Base-by-base conservation (phyloP, 2,113 vertebrate species). In the Periophthalmodon schlosseri region DNA sequence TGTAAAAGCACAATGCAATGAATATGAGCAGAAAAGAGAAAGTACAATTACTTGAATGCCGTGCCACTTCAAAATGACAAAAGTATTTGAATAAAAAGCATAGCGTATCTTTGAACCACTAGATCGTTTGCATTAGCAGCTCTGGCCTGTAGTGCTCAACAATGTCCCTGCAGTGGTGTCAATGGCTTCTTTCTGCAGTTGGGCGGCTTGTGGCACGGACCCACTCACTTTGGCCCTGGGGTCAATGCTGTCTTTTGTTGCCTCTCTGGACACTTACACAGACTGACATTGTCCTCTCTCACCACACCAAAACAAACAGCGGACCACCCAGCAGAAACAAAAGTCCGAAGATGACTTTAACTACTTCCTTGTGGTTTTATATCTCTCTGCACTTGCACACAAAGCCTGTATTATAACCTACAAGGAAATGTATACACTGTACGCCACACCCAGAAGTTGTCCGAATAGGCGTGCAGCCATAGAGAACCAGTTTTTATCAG, bases 171-270 rank as follows among this genome's bases (percentile, higher is more conserved):
- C 86, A 57, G 50, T 66, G 63, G 75, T 77, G 83, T 92, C 88
- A 93, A 87, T 89, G 88, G 63, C 74, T 66, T 80, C 88, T 89
- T 90, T 93, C 89, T 92, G 78, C 78, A 57, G 28, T 80, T 79
- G 76, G 77, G 76, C 75, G 79, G 79, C 86, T 89, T 80, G 79
- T 77, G 85, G 87, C 70, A 79, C 81, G 15, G 80, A 88, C 72
- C 82, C 86, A 79, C 74, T 83, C 78, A 65, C 63, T 65, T 65
- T 67, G 76, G 71, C 74, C 79, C 82, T 73, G 71, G 79, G 81
- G 81, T 93, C 89, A 93, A 92, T 89, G 91, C 77, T 80, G 85
- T 74, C 91, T 86, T 93, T 93, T 93, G 90, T 93, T 46, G 86
- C 84, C 79, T 24, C 34, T 46, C 58, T 82, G 84, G 83, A 86